Evolutionary conservation across 2,797 vertebrate species (phyloP), one percentile per base, ranked within the genome.

Genomic region (Synaphobranchus kaupii): DNA sequence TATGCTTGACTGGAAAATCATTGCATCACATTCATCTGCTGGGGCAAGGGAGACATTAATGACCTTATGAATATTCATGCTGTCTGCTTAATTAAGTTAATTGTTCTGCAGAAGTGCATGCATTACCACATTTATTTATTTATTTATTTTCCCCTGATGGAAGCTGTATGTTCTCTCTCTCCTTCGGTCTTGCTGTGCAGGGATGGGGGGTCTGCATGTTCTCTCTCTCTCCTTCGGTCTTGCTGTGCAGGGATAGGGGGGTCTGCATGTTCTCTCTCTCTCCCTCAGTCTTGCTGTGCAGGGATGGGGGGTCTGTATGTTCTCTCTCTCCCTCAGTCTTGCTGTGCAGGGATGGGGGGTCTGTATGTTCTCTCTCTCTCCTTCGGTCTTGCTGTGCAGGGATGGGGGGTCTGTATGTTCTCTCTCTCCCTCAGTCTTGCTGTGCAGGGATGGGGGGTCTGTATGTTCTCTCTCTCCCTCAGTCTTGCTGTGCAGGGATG

Each of bases 21-120:
- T 97, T 96, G 95, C 96, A 96, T 97, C 96, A 96, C 96, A 96
- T 97, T 97, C 96, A 97, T 97, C 96, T 96, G 94, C 95, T 95
- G 96, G 95, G 95, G 96, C 96, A 95, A 94, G 95, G 96, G 94
- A 96, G 96, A 96, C 97, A 97, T 97, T 98, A 98, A 96, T 95
- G 93, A 94, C 94, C 94, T 96, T 96, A 97, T 98, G 97, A 97
- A 97, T 98, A 97, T 97, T 97, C 97, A 98, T 97, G 95, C 88
- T 56, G 92, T 95, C 96, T 97, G 96, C 95, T 96, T 97, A 98
- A 97, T 98, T 97, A 98, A 97, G 96, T 97, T 97, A 98, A 98
- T 97, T 97, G 96, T 96, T 95, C 95, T 95, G 95, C 96, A 96
- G 96, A 97, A 97, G 95, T 97, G 96, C 96, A 96, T 95, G 91